These are phyloP conservation scores for Sminthurides aquaticus DNA, from an alignment of 2,888 invertebrate species.

Conservation along the genomic window DNA sequence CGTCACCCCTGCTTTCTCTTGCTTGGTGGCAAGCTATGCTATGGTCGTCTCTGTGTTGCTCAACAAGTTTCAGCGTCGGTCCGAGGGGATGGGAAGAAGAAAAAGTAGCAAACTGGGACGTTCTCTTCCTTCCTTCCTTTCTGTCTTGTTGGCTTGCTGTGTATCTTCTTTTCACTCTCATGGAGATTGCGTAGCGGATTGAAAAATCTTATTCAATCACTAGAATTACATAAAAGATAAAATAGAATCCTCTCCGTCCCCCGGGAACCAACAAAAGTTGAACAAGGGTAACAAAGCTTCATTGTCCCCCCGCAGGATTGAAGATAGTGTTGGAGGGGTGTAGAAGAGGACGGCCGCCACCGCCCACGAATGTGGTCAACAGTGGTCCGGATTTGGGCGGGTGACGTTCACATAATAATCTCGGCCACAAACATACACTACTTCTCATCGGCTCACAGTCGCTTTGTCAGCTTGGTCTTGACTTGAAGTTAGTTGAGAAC, in stretches of 20 bases:
- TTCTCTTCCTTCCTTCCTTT: conserved; percentile 11
- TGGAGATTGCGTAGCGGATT: conserved; percentile 29
- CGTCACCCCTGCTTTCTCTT: not conserved
- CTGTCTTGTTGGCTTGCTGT: conserved; percentile 3
- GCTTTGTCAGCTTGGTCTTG: not conserved
- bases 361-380: not conserved
- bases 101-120: not conserved
- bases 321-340: too few species aligned
- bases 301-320: not conserved
- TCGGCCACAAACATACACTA: not conserved
- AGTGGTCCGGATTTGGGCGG: not conserved
- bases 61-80: conserved; percentile 24
- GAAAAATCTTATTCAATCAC: conserved; percentile 25
- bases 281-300: conserved; percentile 3
- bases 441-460: not conserved
- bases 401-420: not conserved
- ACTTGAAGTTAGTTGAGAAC: not conserved
- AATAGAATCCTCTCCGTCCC: conserved; percentile 23
- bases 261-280: conserved; percentile 14
- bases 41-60: conserved; percentile 15
- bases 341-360: not conserved
- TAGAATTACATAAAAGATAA: conserved; percentile 14
- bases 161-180: not conserved
- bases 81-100: not conserved
- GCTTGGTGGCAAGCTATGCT: too few species aligned